Evolutionary conservation across 1,140 invertebrate genomes (phyloP), one percentile per base, ranked within the genome.

Genomic region (Heterodera schachtii): DNA sequence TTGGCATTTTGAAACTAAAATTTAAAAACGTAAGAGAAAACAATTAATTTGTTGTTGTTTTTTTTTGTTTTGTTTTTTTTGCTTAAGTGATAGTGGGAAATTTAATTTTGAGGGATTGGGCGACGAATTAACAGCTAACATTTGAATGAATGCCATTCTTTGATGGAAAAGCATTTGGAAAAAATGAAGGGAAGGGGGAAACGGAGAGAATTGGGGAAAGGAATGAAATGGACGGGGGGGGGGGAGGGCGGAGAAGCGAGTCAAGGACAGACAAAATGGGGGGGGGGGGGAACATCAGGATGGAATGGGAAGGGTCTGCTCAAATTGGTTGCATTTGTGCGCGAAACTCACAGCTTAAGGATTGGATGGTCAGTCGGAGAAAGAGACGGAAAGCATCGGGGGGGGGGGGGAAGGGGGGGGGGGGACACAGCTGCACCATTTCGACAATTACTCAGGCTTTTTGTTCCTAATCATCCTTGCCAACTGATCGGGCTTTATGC

Each of bases 401-500:
- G 6, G 44, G 8, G 11, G 44, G 4, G 19, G 49, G 6, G 6
- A 6, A 41, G 9, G 11, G 9, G 19, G 46, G 41, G 66, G 21
- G 41, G 46, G 52, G 13, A 19, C 3, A 4, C 57, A 9, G 57
- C 57, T 60, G 57, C 0, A 4, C 16, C 57, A 60, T 60, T 9
- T 3, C 57, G 16, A 60, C 57, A 60, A 16, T 60, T 4, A 19
- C 49, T 52, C 6, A 60, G n/a, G 47, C 66, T 49, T 57, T 78
- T 70, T 41, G 13, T 52, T 66, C 75, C 75, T 66, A 31, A 8
- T 49, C 16, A 9, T 52, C 77, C 44, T 21, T 81, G 21, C 47
- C 80, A 52, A 80, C 21, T 6, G 79, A 8, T 43, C 52, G n/a
- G 41, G 44, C 9, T 49, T 60, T n/a, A 47, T 80, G 47, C 11